Conservation (phyloP, 1,140 invertebrate species). For the Oscheius sp. region DNA sequence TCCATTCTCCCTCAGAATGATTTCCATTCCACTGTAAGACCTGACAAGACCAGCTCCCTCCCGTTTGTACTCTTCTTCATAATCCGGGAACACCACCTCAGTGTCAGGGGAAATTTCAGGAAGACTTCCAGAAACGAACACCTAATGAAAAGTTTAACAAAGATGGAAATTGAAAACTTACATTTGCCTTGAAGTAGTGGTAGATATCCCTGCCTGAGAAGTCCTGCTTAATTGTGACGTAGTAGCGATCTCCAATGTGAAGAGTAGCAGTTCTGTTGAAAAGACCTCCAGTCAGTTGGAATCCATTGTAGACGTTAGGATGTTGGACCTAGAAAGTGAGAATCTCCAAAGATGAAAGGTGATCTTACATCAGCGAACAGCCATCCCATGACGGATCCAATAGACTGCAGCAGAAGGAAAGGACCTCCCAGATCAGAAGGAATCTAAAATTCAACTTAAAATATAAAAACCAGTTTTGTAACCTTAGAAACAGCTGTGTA, state of each 20-base stretch:
- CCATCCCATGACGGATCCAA: constrained; percentile 82
- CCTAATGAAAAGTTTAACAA: constrained; percentile 63
- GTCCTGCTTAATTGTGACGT: constrained; percentile 73
- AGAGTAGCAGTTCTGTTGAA: constrained; percentile 44
- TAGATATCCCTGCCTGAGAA: constrained; percentile 85
- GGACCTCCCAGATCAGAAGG: constrained; percentile 73
- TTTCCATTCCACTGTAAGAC: constrained; percentile 61
- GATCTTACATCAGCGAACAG: constrained; percentile 76
- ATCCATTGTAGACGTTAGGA: constrained; percentile 37
- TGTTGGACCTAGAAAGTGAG: constrained; percentile 5
- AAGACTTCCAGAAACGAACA: constrained; percentile 75
- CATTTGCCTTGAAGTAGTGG: constrained; percentile 75
- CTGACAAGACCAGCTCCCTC: constrained; percentile 66
- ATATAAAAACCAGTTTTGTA: neutral
- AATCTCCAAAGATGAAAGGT: neutral
- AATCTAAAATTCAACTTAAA: constrained; percentile 63
- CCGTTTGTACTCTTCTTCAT: constrained; percentile 77
- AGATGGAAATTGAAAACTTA: neutral
- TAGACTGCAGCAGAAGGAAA: constrained; percentile 74
- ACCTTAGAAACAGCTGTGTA: constrained; percentile 79
- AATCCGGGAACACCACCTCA: constrained; percentile 74
- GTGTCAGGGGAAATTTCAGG: constrained; percentile 70
- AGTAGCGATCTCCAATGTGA: constrained; percentile 51
- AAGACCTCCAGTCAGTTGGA: constrained; percentile 45
- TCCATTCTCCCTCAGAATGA: constrained; percentile 63